Evolutionary conservation across 2,113 vertebrate genomes (phyloP).

Genomic region (Siphamia tubifer): DNA sequence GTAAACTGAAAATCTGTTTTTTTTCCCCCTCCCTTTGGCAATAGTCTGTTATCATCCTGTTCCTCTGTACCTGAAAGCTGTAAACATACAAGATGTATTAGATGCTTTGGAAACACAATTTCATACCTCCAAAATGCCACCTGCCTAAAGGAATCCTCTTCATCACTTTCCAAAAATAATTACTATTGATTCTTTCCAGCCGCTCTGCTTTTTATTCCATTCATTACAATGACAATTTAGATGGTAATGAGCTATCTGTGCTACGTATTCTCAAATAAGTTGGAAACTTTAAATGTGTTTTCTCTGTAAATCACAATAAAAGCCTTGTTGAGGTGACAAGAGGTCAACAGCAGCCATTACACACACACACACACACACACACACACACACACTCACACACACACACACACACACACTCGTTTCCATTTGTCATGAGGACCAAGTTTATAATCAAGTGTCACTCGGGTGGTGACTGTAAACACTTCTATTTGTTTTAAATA

Average conservation of each 20-base stretch:
- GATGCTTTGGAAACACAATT: slow-evolving; percentile 1
- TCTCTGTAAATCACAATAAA: not conserved
- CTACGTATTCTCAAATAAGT: not conserved
- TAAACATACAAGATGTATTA: not conserved
- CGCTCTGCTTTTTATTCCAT: not conserved
- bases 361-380: too few relatives aligned
- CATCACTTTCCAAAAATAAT: slow-evolving; percentile 19
- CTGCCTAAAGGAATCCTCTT: not conserved
- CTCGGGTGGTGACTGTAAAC: too few relatives aligned
- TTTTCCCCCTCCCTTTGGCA: not conserved
- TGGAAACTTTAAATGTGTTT: not conserved
- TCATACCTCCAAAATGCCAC: slow-evolving; percentile 1
- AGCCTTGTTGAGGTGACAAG: too few relatives aligned
- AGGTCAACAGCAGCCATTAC: too few relatives aligned
- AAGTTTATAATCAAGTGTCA: too few relatives aligned
- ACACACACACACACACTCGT: too few relatives aligned
- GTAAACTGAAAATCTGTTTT: not conserved
- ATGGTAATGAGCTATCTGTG: slow-evolving; percentile 6
- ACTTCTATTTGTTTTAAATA: too few relatives aligned
- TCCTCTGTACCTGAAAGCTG: not conserved
- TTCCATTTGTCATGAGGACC: too few relatives aligned
- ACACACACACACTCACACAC: too few relatives aligned
- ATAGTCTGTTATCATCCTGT: slow-evolving; percentile 2
- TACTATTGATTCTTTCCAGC: slow-evolving; percentile 32
- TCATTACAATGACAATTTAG: not conserved